Evolutionary conservation across 2,797 vertebrate genomes (phyloP).

Genomic region (Mus caroli): DNA sequence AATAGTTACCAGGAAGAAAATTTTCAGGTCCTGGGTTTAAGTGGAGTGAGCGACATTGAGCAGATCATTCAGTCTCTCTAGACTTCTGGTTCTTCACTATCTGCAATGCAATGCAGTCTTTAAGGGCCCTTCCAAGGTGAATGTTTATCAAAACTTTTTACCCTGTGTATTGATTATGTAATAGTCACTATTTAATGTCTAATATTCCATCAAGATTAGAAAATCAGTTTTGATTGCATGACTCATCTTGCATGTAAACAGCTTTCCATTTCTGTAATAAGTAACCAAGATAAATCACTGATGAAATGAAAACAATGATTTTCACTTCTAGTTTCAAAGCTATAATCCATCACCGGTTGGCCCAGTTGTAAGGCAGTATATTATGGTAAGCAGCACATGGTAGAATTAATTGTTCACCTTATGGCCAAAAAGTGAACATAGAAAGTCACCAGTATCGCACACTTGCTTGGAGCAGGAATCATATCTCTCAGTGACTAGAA

Average conservation of each 20-base stretch:
- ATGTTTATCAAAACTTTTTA: constrained; percentile 12
- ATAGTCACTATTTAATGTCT: constrained; percentile 15
- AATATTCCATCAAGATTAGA: not conserved
- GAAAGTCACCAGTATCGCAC: not conserved
- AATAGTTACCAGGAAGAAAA: not conserved
- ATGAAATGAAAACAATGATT: not conserved
- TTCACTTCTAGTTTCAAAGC: not conserved
- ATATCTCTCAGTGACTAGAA: not conserved
- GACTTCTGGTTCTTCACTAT: not conserved
- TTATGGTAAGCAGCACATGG: not conserved
- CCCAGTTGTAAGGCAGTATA: not conserved
- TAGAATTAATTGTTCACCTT: not conserved
- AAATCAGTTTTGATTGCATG: constrained; percentile 53
- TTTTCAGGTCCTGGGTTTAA: constrained; percentile 5
- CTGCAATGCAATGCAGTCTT: not conserved
- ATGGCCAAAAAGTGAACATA: not conserved
- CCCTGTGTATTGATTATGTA: not conserved
- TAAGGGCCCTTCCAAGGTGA: constrained; percentile 25
- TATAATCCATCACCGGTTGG: not conserved
- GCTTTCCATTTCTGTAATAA: not conserved
- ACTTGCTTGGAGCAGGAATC: not conserved
- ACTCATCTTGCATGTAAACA: not conserved
- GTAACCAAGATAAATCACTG: not conserved
- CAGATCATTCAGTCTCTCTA: not conserved
- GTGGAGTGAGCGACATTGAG: not conserved